phyloP scores from a whole-genome alignment of 2,113 vertebrate genomes.

The Pedionomus torquatus region DNA sequence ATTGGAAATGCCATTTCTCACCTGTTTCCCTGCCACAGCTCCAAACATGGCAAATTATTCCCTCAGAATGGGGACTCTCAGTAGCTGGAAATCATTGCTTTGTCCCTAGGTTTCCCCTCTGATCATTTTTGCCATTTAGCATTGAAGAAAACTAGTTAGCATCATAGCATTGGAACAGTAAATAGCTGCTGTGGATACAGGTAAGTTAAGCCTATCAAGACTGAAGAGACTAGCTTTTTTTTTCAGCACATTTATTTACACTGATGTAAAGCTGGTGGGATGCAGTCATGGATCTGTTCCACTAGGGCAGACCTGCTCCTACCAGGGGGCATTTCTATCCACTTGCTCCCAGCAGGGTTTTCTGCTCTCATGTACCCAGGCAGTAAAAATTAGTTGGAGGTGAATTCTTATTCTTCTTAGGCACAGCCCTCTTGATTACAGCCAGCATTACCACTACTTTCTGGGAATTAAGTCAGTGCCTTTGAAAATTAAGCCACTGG shows the following conservation, averaged over 20 bases:
- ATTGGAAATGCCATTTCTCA: conserved; percentile 5
- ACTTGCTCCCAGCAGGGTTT: not conserved
- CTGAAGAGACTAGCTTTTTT: not conserved
- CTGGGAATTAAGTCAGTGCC: not conserved
- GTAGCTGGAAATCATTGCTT: not conserved
- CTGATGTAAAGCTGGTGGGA: not conserved
- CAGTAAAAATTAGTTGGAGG: not conserved
- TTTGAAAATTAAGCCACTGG: not conserved
- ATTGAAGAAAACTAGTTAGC: not conserved
- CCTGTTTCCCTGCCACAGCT: not conserved
- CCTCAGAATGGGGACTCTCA: not conserved
- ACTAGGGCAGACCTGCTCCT: not conserved
- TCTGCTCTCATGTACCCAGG: not conserved
- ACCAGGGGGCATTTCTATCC: not conserved
- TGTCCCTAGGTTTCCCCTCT: not conserved
- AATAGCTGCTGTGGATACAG: not conserved
- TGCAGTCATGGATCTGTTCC: not conserved
- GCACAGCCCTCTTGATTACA: not conserved
- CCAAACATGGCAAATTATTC: not conserved
- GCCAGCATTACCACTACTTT: not conserved
- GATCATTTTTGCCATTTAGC: not conserved
- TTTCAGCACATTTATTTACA: not conserved
- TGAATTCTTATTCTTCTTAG: not conserved
- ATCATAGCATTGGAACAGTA: not conserved
- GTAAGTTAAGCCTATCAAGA: not conserved